Evolutionary conservation across 2,888 invertebrate species (phyloP).

Genomic region (Pyrocoelia pectoralis): DNA sequence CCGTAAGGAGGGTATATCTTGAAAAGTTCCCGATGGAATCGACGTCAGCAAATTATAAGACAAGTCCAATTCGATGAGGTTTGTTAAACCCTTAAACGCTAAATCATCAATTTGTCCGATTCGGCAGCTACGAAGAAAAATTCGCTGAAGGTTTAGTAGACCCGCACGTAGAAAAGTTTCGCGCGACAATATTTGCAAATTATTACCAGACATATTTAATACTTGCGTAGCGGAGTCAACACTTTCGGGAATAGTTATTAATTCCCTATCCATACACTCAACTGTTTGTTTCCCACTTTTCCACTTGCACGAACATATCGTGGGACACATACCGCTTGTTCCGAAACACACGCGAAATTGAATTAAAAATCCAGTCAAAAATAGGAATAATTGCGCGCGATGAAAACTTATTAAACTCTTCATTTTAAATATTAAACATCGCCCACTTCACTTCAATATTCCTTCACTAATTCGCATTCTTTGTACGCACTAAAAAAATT

Average conservation of each 20-base stretch:
- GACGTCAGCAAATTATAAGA: conserved; percentile 83
- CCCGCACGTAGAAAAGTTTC: conserved; percentile 84
- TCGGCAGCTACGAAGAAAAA: conserved; percentile 83
- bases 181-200: conserved; percentile 81
- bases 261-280: conserved; percentile 84
- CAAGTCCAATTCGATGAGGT: conserved; percentile 88
- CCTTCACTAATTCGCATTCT: conserved; percentile 17
- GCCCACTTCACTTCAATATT: conserved; percentile 21
- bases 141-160: conserved; percentile 85
- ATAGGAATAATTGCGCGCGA: conserved; percentile 17
- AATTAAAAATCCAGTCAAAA: conserved; percentile 39
- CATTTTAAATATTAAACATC: conserved; percentile 23
- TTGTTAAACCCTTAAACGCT: conserved; percentile 86
- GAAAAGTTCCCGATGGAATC: conserved; percentile 82
- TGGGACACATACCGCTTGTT: conserved; percentile 72
- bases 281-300: conserved; percentile 93
- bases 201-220: conserved; percentile 87
- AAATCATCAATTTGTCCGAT: conserved; percentile 86
- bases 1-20: conserved; percentile 81
- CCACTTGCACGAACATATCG: conserved; percentile 91
- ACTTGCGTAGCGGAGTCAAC: conserved; percentile 91
- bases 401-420: conserved; percentile 18
- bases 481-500: conserved; percentile 12
- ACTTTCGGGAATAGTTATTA: conserved; percentile 85
- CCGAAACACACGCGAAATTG: conserved; percentile 53